Percentiles rank a stretch among this genome's conserved stretches.
phyloP scores from a whole-genome alignment of 35 echinoderm and acorn worm genomes.

The Ophiothrix spiculata region DNA sequence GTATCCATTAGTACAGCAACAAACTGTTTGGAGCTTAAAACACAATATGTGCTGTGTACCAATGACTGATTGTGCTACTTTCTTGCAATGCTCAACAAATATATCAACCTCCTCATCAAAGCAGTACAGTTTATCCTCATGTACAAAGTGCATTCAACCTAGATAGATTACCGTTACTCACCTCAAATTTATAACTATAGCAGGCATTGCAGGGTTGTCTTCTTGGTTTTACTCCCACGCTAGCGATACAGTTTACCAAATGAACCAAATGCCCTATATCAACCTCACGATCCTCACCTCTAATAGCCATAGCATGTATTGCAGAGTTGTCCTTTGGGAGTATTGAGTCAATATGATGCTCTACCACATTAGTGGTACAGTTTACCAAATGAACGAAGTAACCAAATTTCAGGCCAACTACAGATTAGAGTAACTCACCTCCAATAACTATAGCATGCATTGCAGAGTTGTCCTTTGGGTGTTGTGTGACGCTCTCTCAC shows the following conservation, averaged over 20 bases:
- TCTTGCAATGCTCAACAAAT: too few species aligned
- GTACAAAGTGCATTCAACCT: too few species aligned
- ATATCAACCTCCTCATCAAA: too few species aligned
- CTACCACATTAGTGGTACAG: not conserved
- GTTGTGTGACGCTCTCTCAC: constrained; percentile 88
- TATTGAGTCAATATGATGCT: constrained; percentile 44
- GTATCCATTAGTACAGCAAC: too few species aligned
- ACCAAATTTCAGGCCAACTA: not conserved
- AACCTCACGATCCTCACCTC: constrained; percentile 42
- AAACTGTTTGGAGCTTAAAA: too few species aligned
- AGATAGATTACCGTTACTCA: not conserved
- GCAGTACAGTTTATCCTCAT: too few species aligned
- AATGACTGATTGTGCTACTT: too few species aligned
- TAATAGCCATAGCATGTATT: constrained; percentile 55
- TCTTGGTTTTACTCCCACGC: not conserved
- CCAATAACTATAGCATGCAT: constrained; percentile 99
- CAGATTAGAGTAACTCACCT: constrained; percentile 36
- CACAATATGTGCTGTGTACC: too few species aligned
- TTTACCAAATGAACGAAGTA: not conserved
- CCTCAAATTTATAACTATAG: not conserved
- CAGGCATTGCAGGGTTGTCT: not conserved
- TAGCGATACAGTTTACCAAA: not conserved
- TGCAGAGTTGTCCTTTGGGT: constrained; percentile 85
- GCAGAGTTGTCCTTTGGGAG: constrained; percentile 1
- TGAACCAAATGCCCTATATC: not conserved